phyloP scores from a whole-genome alignment of 2,113 vertebrate species.

The Amblyopsis rosae region DNA sequence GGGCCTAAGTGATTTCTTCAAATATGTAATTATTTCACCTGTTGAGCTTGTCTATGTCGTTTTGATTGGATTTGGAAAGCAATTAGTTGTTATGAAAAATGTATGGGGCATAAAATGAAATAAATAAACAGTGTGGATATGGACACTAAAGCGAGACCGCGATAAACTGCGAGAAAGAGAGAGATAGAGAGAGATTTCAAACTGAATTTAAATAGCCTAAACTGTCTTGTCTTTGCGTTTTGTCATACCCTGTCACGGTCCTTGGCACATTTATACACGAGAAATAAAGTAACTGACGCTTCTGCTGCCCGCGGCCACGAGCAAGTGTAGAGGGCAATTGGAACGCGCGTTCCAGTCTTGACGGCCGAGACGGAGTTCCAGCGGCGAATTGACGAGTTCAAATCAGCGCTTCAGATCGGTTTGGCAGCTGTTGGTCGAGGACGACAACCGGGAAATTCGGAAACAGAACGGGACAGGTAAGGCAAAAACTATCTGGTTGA shows the following conservation, averaged over 20 bases:
- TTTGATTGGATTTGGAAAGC: neutral
- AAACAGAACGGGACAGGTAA: conserved; percentile 66
- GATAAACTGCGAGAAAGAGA: neutral
- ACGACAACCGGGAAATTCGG: conserved; percentile 49
- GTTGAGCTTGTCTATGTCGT: neutral
- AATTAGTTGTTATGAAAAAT: neutral
- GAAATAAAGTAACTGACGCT: too few species aligned
- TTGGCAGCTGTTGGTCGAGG: conserved; percentile 52
- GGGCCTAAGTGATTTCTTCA: too few species aligned
- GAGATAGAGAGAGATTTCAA: neutral
- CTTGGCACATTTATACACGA: neutral
- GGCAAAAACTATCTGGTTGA: neutral
- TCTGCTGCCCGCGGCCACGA: neutral
- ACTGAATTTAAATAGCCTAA: neutral
- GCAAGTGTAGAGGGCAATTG: neutral
- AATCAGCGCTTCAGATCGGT: conserved; percentile 22
- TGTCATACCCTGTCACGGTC: neutral
- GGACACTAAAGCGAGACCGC: neutral
- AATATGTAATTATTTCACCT: neutral
- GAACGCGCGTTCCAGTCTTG: neutral
- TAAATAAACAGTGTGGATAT: neutral
- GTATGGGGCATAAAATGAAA: neutral
- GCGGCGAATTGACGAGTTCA: neutral
- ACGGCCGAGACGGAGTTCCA: neutral
- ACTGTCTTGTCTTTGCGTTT: neutral